Conservation (phyloP, 2,888 invertebrate species). For the Hedya salicella region DNA sequence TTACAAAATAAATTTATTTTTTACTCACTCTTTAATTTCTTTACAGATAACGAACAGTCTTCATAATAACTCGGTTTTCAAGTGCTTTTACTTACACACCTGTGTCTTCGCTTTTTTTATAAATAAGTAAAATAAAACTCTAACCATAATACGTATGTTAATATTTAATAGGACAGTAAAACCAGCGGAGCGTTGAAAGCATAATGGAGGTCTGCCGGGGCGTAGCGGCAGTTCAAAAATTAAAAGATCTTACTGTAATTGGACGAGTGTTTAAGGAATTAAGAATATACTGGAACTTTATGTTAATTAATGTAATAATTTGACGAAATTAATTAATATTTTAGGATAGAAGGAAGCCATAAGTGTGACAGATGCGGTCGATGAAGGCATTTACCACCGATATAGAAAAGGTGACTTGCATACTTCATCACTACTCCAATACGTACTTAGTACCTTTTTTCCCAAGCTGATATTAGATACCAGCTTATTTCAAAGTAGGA, state of each 20-base stretch:
- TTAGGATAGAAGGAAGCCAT: too few relatives aligned
- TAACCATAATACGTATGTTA: constrained; percentile 64
- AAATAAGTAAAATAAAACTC: constrained; percentile 50
- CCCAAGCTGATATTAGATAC: too few relatives aligned
- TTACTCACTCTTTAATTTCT: too few relatives aligned
- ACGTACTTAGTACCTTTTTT: too few relatives aligned
- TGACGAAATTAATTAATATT: neutral
- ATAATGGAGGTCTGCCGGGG: constrained; percentile 72
- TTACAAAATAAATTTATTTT: too few relatives aligned
- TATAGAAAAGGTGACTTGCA: too few relatives aligned
- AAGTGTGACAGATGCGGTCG: too few relatives aligned
- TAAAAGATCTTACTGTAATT: constrained; percentile 53
- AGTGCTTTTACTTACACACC: constrained; percentile 34
- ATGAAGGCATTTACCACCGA: too few relatives aligned
- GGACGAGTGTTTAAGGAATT: constrained; percentile 30
- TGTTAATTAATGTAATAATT: neutral
- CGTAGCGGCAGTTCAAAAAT: constrained; percentile 68
- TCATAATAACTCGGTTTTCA: neutral
- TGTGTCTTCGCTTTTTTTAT: constrained; percentile 29
- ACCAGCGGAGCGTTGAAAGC: constrained; percentile 68
- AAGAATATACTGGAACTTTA: constrained; percentile 4
- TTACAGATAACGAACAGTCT: too few relatives aligned
- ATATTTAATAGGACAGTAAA: constrained; percentile 77
- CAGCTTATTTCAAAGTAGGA: too few relatives aligned
- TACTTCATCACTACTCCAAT: too few relatives aligned